Conservation (phyloP, 92 coral and sea anemone species). For the Montipora capitata region DNA sequence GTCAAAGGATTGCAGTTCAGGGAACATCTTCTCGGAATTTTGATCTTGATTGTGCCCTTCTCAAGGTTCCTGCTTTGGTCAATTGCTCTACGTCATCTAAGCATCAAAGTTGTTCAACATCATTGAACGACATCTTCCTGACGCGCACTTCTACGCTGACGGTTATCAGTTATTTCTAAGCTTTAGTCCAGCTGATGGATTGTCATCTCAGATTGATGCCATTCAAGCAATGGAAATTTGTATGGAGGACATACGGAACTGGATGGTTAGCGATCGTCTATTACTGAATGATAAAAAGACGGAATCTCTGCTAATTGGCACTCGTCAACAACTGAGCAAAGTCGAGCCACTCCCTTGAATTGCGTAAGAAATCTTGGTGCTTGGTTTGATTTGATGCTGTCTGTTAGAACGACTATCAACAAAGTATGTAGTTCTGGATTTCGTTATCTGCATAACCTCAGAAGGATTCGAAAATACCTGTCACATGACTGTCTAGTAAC, state of each 20-base stretch:
- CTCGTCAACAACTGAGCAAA: constrained; percentile 41
- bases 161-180: neutral
- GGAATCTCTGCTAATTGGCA: constrained; percentile 21
- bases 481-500: too few relatives aligned
- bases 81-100: constrained; percentile 10
- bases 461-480: too few relatives aligned
- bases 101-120: constrained; percentile 7
- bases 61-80: constrained; percentile 28
- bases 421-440: too few relatives aligned
- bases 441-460: too few relatives aligned
- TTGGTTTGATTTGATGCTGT: constrained; percentile 42
- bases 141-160: constrained; percentile 47
- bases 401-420: neutral
- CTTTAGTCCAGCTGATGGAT: constrained; percentile 31
- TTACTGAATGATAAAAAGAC: constrained; percentile 56
- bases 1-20: neutral
- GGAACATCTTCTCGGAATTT: neutral
- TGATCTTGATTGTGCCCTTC: neutral
- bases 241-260: constrained; percentile 7
- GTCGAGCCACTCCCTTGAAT: too few relatives aligned
- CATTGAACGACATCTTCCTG: constrained; percentile 50
- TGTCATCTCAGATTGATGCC: constrained; percentile 20
- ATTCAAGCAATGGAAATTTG: too few relatives aligned
- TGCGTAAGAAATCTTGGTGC: constrained; percentile 26
- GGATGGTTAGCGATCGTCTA: constrained; percentile 67